These are phyloP conservation scores for Baccha elongata DNA, from an alignment of 2,888 invertebrate species.

Conservation along the genomic window DNA sequence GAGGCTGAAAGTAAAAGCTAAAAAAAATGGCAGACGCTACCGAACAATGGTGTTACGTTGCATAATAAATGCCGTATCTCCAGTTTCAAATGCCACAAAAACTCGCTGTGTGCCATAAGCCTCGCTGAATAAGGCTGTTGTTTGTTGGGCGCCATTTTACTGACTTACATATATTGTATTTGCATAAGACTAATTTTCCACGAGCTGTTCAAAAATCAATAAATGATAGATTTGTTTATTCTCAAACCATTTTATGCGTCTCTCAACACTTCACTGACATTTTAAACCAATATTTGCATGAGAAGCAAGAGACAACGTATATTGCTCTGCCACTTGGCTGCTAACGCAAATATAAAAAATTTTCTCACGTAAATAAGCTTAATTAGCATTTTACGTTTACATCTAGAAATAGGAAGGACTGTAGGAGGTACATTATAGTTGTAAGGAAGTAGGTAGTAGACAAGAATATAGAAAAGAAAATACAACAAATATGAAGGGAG, in stretches of 20 bases:
- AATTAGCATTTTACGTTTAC: slow-evolving; percentile 48
- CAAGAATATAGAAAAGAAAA: no score
- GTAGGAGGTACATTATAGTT: neutral
- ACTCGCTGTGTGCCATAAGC: neutral
- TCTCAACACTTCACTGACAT: slow-evolving; percentile 43
- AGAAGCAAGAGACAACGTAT: slow-evolving; percentile 23
- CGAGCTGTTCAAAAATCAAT: neutral
- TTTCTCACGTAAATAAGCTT: slow-evolving; percentile 65
- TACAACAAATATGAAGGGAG: slow-evolving; percentile 16
- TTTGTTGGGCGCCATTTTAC: neutral
- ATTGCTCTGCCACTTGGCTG: no score
- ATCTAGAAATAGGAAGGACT: neutral
- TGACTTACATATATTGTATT: no score
- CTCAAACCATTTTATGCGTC: neutral
- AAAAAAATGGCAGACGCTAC: slow-evolving; percentile 8
- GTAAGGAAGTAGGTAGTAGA: neutral
- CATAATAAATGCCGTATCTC: slow-evolving; percentile 66
- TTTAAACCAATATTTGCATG: slow-evolving; percentile 38
- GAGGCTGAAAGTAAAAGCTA: slow-evolving; percentile 67
- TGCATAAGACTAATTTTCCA: neutral
- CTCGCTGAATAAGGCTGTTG: no score
- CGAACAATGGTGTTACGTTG: slow-evolving; percentile 41
- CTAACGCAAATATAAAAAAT: slow-evolving; percentile 22
- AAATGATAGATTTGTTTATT: slow-evolving; percentile 33
- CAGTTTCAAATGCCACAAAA: slow-evolving; percentile 47